Evolutionary conservation across 2,888 invertebrate genomes (phyloP).

Genomic region (Beris morrisii): DNA sequence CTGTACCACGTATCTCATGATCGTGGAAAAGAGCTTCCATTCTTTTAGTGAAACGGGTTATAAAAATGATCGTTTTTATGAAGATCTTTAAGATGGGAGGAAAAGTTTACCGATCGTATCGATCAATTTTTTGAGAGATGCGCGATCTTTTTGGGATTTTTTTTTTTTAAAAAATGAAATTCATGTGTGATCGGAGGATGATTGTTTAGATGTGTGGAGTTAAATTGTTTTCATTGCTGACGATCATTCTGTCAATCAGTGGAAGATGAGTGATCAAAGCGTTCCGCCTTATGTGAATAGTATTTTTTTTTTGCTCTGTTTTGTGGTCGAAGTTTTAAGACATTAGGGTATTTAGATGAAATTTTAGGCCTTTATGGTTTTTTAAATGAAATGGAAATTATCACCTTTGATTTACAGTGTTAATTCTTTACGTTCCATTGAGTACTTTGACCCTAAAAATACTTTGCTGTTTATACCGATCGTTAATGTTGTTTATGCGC

Average conservation of each 20-base stretch:
- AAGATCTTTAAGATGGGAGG: not conserved
- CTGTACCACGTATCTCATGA: not conserved
- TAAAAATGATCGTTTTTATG: not conserved
- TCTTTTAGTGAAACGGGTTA: not conserved
- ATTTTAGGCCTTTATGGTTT: too few relatives aligned
- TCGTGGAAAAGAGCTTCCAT: conserved; percentile 9
- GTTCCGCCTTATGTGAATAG: conserved; percentile 11
- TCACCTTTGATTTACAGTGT: too few relatives aligned
- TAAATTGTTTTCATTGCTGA: conserved; percentile 32
- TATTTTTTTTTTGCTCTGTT: too few relatives aligned
- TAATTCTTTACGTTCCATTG: too few relatives aligned
- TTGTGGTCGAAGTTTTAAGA: too few relatives aligned
- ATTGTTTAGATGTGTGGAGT: conserved; percentile 32
- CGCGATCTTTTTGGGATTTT: conserved; percentile 23
- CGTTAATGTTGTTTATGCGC: too few relatives aligned
- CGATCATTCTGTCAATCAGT: conserved; percentile 31
- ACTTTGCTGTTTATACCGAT: too few relatives aligned
- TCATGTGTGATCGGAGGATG: conserved; percentile 30
- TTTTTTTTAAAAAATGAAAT: not conserved
- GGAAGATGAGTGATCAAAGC: conserved; percentile 20
- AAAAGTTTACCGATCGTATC: conserved; percentile 17
- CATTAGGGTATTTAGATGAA: too few relatives aligned
- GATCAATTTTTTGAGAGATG: conserved; percentile 18
- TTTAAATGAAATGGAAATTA: too few relatives aligned
- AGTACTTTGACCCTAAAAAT: too few relatives aligned